A percentile compares a stretch with the other conserved stretches of the same genome.
phyloP scores from a whole-genome alignment of 2,888 invertebrate species.

The Pseudococcus jackbeardsleyi region DNA sequence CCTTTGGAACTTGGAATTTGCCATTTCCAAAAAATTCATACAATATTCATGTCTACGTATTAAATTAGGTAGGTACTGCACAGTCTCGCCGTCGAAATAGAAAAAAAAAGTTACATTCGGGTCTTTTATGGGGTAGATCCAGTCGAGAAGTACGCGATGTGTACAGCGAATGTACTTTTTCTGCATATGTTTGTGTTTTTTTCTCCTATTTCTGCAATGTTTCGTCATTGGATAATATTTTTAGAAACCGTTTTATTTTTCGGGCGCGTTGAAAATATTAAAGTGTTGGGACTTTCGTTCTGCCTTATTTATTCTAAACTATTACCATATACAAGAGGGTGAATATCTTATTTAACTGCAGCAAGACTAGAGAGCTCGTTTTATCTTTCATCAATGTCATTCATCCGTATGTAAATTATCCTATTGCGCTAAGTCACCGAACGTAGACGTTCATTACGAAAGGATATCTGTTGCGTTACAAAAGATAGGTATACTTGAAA shows the following conservation, averaged over 20 bases:
- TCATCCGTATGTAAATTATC: conserved; percentile 57
- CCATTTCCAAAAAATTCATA: conserved; percentile 45
- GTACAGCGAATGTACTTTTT: neutral
- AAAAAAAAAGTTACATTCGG: neutral
- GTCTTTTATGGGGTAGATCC: neutral
- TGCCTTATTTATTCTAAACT: conserved; percentile 53
- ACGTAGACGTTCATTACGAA: conserved; percentile 41
- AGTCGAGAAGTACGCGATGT: neutral
- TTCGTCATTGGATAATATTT: conserved; percentile 35
- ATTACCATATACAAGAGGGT: conserved; percentile 52
- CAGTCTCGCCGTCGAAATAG: neutral
- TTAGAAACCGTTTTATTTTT: conserved; percentile 47
- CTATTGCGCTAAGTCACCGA: conserved; percentile 41
- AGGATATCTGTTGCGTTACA: conserved; percentile 27
- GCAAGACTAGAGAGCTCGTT: conserved; percentile 38
- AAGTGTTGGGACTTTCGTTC: conserved; percentile 55
- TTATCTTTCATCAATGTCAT: conserved; percentile 62
- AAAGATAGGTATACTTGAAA: neutral
- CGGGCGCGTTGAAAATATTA: conserved; percentile 38
- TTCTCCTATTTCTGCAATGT: conserved; percentile 37
- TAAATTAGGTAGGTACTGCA: conserved; percentile 4
- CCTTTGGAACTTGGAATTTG: neutral
- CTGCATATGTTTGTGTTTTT: neutral
- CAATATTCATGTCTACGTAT: conserved; percentile 43
- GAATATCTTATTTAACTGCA: conserved; percentile 58